Evolutionary conservation across 2,113 vertebrate genomes (phyloP).

Genomic region (Myotis yumanensis): DNA sequence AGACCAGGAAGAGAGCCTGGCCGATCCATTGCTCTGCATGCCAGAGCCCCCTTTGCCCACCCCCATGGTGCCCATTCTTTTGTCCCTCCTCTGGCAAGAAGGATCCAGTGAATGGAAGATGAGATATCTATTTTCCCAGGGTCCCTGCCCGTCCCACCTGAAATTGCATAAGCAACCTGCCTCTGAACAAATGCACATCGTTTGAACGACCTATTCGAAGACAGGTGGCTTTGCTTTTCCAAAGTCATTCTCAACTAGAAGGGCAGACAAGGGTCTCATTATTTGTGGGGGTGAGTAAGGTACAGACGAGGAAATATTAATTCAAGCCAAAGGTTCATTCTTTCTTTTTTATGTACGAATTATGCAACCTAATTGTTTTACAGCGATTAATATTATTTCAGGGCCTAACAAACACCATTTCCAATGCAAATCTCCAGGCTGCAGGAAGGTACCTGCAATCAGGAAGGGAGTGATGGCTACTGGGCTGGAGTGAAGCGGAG

Average conservation of each 20-base stretch:
- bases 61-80: neutral
- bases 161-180: neutral
- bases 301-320: slow-evolving; percentile 64
- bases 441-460: slow-evolving; percentile 49
- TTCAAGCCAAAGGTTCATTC: slow-evolving; percentile 62
- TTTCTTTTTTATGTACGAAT: slow-evolving; percentile 73
- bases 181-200: neutral
- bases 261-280: slow-evolving; percentile 47
- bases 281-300: slow-evolving; percentile 45
- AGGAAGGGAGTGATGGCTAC: slow-evolving; percentile 23
- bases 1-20: neutral
- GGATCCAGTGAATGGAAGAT: neutral
- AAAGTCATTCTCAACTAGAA: slow-evolving; percentile 35
- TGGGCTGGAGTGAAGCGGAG: neutral
- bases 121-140: neutral
- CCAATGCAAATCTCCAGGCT: slow-evolving; percentile 75
- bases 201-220: neutral
- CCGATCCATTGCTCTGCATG: neutral
- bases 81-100: neutral
- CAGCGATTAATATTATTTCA: slow-evolving; percentile 78
- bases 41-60: neutral
- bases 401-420: slow-evolving; percentile 71
- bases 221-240: neutral
- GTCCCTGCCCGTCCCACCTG: neutral
- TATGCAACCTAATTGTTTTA: slow-evolving; percentile 75